Evolutionary conservation across 2,113 vertebrate genomes (phyloP), one percentile per base, ranked within the genome.

Genomic region (Aptenodytes patagonicus): DNA sequence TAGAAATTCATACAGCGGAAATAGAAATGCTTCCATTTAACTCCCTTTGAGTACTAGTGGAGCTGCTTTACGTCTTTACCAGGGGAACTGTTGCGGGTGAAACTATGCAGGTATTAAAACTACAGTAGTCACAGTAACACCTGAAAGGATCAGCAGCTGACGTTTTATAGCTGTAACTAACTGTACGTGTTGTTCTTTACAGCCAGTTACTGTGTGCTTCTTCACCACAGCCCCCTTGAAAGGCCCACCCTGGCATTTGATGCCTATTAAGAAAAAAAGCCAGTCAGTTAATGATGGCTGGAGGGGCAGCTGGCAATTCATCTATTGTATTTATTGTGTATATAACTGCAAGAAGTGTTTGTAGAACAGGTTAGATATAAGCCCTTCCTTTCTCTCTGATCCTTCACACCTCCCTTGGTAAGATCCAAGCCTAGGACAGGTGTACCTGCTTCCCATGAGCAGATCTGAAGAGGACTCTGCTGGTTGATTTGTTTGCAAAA

Each of bases 141-240:
- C 90, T 90, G 90, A 62, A 83, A 32, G 82, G 82, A 70, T 88
- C 92, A 85, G 82, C 82, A 89, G 91, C 89, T 94, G 91, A 72
- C 0, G 0, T 71, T 93, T 94, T 89, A 69, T 82, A 57, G 77
- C 77, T 64, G 42, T 52, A 60, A 51, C 69, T 76, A 20, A 36
- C 83, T 73, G 70, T 94, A 66, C 0, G 9, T 81, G 79, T 52
- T 72, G 66, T 52, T 83, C 28, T 91, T 49, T 46, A 13, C 81
- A 58, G 73, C 9, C 55, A 60, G 80, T 51, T 78, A 36, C 86
- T 46, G n/a, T 76, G 69, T 79, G 71, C 81, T 93, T 34, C 89
- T 91, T 88, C 78, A 42, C 32, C 36, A 31, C 38, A 87, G 54
- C n/a, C 54, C 70, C 64, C 87, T 62, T 62, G 75, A 46, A 91